These are phyloP conservation scores for Pentamera pediparva DNA, from an alignment of 53 echinoderm and acorn worm genomes.

Conservation along the genomic window DNA sequence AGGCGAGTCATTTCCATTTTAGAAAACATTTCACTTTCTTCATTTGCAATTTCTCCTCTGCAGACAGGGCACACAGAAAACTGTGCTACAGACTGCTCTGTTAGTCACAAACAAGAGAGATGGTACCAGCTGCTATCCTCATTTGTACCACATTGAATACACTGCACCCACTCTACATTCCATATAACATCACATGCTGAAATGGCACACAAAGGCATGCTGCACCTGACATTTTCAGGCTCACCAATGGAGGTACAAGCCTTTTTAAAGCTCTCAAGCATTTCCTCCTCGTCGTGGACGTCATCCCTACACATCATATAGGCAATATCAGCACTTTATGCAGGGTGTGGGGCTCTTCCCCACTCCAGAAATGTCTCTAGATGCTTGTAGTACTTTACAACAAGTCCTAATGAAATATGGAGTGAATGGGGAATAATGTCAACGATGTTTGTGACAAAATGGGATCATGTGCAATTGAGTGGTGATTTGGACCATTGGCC, in stretches of 20 bases:
- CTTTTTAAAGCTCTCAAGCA: not conserved
- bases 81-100: not conserved
- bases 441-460: not conserved
- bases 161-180: constrained; percentile 17
- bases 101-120: constrained; percentile 27
- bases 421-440: not conserved
- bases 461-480: too few species aligned
- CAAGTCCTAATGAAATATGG: constrained; percentile 34
- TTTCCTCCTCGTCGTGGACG: not conserved
- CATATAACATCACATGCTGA: not conserved
- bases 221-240: constrained; percentile 6
- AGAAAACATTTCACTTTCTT: too few species aligned
- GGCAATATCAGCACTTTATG: not conserved
- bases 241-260: not conserved
- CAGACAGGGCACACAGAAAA: constrained; percentile 25
- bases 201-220: constrained; percentile 1
- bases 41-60: not conserved
- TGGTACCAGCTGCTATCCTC: constrained; percentile 36
- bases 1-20: too few species aligned
- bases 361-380: constrained; percentile 31
- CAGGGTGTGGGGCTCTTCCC: not conserved
- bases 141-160: constrained; percentile 10
- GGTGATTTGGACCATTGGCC: not conserved
- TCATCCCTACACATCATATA: not conserved
- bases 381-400: constrained; percentile 11